Evolutionary conservation across 2,888 invertebrate genomes (phyloP), one percentile per base, ranked within the genome.

Genomic region (Steinernema carpocapsae): DNA sequence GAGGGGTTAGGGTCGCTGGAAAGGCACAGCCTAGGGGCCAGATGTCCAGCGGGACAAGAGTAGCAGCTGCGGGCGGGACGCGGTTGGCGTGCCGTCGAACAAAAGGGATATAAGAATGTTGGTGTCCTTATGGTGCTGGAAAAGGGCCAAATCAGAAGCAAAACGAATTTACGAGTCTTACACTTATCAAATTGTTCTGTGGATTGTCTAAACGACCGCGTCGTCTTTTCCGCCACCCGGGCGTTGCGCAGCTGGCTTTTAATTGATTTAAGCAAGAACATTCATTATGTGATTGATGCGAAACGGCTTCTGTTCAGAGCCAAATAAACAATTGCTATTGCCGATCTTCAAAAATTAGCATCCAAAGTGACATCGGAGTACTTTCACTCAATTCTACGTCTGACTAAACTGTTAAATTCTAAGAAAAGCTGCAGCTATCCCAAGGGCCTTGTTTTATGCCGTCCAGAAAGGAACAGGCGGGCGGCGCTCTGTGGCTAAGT

Each of bases 121-220:
- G 64, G 64, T 64, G 37, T 17, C 64, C 64, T 37, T 64, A 64
- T 64, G 64, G 64, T n/a, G 29, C 64, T 17, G 64, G 37, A 4
- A 56, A 22, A 56, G 64, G 32, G 64, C 64, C 19, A 64, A 22
- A 64, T 64, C 64, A 64, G 29, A 32, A 64, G 37, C 37, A 37
- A 64, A 32, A 29, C 32, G 64, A 64, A 64, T 64, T 64, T 64
- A 64, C 64, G 64, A 64, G 64, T 64, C 64, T 37, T 64, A 64
- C 64, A 64, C 64, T 64, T 37, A 64, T 64, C 26, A 22, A 17
- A 22, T 64, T 32, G 56, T 29, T 64, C n/a, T 19, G 48, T 52
- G 52, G 10, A 22, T n/a, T 24, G 52, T 24, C 24, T 22, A 52
- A 52, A 52, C 52, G 24, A 10, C 19, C 52, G 24, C 22, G 24